Base-by-base conservation (phyloP, 2,113 vertebrate genomes). In the Neodontobutis hainanensis region DNA sequence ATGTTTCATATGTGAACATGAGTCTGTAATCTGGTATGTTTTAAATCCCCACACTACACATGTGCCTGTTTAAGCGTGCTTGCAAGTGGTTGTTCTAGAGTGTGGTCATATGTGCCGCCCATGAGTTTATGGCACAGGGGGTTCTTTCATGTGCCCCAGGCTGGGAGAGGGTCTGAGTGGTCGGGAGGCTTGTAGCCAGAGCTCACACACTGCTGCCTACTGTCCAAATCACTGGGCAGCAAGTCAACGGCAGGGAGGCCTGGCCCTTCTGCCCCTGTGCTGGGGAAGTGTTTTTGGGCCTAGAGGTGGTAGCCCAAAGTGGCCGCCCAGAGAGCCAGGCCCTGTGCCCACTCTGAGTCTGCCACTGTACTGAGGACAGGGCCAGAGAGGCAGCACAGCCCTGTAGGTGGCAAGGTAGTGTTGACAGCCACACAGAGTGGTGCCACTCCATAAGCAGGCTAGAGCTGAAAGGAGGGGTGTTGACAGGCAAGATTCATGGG, bases 131-230 rank as follows among this genome's bases (percentile, higher is more conserved):
- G 89, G 83, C 91, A 93, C 91, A 93, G 91, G 91, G 83, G 85
- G 78, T 71, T 77, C 90, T 93, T 93, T 93, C 91, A 93, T 93
- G 91, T 93, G 88, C 84, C 82, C 81, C 47, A 78, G 88, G 86
- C 88, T 81, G 81, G 83, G 91, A 91, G 89, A 91, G 90, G 88
- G 90, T 90, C 89, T 92, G 92, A 93, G 92, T 93, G 91, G 92
- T 88, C 77, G 40, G 75, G 90, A 82, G 91, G 92, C 89, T 82
- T 63, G 80, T 89, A 89, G 91, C 92, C 92, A 93, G 90, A 83
- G 81, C 73, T 85, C 76, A 74, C 88, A 93, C 92, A 93, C 92
- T 92, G 87, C 87, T 87, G 87, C 90, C 88, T 88, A 91, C 87
- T 93, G 92, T 93, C 84, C 88, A 56, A 80, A 71, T 77, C 85